Conservation (phyloP, 2,113 vertebrate genomes). For the Zosterops lateralis region DNA sequence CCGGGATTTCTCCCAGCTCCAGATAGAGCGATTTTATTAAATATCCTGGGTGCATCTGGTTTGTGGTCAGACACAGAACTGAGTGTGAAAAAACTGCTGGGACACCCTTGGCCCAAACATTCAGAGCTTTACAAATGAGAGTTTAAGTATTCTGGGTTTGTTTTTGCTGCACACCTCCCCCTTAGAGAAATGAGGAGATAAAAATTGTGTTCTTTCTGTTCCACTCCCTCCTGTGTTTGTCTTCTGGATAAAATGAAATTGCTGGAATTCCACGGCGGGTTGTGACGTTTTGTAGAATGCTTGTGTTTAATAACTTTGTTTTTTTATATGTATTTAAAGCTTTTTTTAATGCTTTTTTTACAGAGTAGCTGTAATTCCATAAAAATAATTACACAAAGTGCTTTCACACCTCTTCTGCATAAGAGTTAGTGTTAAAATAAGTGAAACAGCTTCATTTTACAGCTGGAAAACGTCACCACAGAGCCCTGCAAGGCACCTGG, state of each 20-base stretch:
- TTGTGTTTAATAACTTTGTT: accelerated
- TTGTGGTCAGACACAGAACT: not conserved
- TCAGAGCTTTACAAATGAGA: not conserved
- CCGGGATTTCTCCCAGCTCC: not conserved
- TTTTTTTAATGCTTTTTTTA: not conserved
- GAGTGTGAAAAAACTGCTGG: not conserved
- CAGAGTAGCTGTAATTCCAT: not conserved
- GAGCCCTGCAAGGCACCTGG: not conserved
- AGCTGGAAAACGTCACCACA: not conserved
- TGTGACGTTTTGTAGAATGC: not conserved
- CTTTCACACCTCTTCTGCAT: not conserved
- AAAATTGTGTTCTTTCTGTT: not conserved
- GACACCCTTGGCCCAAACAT: not conserved
- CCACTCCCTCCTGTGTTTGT: not conserved
- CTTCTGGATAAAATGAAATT: slow-evolving; percentile 13
- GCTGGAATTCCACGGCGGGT: not conserved
- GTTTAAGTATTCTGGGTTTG: not conserved
- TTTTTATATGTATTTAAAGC: not conserved
- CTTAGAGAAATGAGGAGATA: not conserved
- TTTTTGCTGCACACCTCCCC: not conserved
- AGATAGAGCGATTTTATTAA: not conserved
- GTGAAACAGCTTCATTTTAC: not conserved
- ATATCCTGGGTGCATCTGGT: not conserved
- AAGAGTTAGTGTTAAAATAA: not conserved
- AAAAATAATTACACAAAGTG: not conserved